These are phyloP conservation scores for Stegophylla sp. DNA, from an alignment of 2,888 invertebrate species.

Conservation along the genomic window DNA sequence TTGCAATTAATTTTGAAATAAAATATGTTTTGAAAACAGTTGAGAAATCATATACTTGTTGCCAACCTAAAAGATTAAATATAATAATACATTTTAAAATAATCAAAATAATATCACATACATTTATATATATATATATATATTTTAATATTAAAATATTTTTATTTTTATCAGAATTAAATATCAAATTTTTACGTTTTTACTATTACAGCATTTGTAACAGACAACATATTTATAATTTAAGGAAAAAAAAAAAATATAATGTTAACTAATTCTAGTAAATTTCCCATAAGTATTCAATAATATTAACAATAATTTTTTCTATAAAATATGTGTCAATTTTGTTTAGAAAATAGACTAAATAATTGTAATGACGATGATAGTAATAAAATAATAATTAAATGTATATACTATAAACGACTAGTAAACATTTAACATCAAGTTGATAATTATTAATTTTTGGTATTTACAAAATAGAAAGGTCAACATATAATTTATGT, in stretches of 20 bases:
- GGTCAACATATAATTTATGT: neutral
- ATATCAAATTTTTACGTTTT: neutral
- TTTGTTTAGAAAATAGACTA: constrained; percentile 29
- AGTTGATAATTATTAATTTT: constrained; percentile 24
- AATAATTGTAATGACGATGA: constrained; percentile 16
- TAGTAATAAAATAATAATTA: constrained; percentile 22
- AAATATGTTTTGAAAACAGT: neutral
- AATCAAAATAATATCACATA: constrained; percentile 55
- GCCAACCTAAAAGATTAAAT: constrained; percentile 11
- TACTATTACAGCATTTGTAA: constrained; percentile 18
- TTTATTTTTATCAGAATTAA: constrained; percentile 12
- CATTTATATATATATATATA: constrained; percentile 28
- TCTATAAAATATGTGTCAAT: neutral
- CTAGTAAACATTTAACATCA: constrained; percentile 43
- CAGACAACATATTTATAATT: neutral
- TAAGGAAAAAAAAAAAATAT: neutral
- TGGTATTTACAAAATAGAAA: constrained; percentile 42
- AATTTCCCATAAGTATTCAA: constrained; percentile 27
- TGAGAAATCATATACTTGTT: constrained; percentile 16
- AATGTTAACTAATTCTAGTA: constrained; percentile 8
- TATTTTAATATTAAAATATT: neutral
- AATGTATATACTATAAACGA: constrained; percentile 39
- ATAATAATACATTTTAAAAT: constrained; percentile 3
- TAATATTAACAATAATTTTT: constrained; percentile 19
- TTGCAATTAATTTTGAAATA: constrained; percentile 2